Evolutionary conservation across 2,888 invertebrate species (phyloP), one percentile per base, ranked within the genome.

Genomic region (Sussaba pulchella): DNA sequence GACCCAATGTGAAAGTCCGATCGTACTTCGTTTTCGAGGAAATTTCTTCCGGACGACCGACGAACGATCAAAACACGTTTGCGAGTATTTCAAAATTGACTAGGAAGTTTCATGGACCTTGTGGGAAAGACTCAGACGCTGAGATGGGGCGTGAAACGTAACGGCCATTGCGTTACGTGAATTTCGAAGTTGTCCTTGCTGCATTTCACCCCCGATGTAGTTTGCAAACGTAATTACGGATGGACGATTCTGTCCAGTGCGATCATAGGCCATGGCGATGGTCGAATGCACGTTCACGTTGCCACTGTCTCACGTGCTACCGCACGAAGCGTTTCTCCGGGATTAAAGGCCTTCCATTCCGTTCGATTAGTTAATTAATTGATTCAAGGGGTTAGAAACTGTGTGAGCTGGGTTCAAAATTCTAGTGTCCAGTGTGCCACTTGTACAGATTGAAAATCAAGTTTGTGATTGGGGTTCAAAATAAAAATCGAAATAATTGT

Each of bases 191-290:
- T 57, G 24, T 43, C 36, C 45, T 61, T 31, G 24, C 70, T 39
- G 47, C 59, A 41, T 50, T 43, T 50, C 47, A 72, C 39, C 69
- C 43, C 45, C 39, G 73, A 70, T 74, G 73, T 31, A 77, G 54
- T 52, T 76, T 71, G 57, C 61, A 74, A 71, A 80, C 77, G 67
- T 78, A 74, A 77, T 77, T 66, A 70, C 72, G 67, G 77, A 80
- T 80, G 57, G 79, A 71, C 57, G 47, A 41, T 50, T 54, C 57
- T 74, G 78, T 74, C 74, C 41, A 47, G 59, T 70, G 36, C n/a
- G 50, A 19, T 14, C 64, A 57, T 21, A 47, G 39, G 24, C 47
- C 12, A 14, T 8, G 31, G 26, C 31, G 26, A 39, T 19, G 39
- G n/a, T 19, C 10, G 36, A 59, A 19, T 17, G 9, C 39, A 4